A percentile compares a stretch with the other conserved stretches of the same genome.
phyloP scores from a whole-genome alignment of 2,888 invertebrate genomes.

The Crocallis elinguaria region DNA sequence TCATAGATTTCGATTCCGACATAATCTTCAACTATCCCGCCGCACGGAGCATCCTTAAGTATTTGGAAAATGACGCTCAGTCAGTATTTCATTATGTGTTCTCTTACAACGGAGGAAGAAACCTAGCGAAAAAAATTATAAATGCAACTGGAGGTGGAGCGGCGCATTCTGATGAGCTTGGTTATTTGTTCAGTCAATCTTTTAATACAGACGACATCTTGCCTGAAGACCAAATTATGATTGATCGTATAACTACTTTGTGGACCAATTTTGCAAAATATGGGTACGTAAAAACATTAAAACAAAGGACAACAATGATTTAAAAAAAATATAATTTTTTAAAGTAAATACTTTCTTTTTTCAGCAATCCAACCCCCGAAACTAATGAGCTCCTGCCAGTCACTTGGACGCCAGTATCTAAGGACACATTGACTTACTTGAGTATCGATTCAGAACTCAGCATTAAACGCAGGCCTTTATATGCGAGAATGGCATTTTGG shows the following conservation, averaged over 20 bases:
- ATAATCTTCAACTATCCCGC: slow-evolving; percentile 28
- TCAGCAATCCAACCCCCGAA: slow-evolving; percentile 45
- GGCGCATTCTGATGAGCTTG: background rate
- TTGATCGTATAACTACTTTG: slow-evolving; percentile 32
- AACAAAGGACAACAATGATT: background rate
- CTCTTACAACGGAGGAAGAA: slow-evolving; percentile 31
- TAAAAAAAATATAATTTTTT: background rate
- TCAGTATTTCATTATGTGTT: slow-evolving; percentile 35
- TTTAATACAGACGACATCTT: background rate
- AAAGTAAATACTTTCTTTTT: no score
- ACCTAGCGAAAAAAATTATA: slow-evolving; percentile 13
- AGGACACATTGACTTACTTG: slow-evolving; percentile 31
- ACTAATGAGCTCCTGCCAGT: slow-evolving; percentile 39
- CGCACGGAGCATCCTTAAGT: slow-evolving; percentile 22
- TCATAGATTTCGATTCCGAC: slow-evolving; percentile 35
- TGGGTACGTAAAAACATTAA: slow-evolving; percentile 37
- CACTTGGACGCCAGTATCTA: slow-evolving; percentile 40
- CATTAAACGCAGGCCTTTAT: slow-evolving; percentile 32
- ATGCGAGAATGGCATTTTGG: slow-evolving; percentile 43
- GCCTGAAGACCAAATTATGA: background rate
- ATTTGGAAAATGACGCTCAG: slow-evolving; percentile 20
- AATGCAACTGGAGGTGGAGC: background rate
- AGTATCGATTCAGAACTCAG: slow-evolving; percentile 30
- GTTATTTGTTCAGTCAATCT: background rate
- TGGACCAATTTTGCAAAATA: slow-evolving; percentile 45